Evolutionary conservation across 1,140 invertebrate genomes (phyloP), one percentile per base, ranked within the genome.

Genomic region (Drosophila subpulchrella): DNA sequence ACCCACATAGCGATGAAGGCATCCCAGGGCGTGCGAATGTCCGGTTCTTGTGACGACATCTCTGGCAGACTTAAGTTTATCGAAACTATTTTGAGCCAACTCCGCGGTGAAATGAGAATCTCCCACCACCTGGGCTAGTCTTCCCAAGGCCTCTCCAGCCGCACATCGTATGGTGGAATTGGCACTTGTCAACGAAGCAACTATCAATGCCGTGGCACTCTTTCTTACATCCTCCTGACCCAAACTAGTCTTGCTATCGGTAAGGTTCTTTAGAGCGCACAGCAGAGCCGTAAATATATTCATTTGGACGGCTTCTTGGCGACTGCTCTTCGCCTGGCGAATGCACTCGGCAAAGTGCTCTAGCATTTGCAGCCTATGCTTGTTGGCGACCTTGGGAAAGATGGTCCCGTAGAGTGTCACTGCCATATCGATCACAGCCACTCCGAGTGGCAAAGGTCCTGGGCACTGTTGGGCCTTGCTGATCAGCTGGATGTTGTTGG

Each of bases 291-390:
- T 98, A 90, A 99, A 98, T 50, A 99, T 97, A 92, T 99, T 99
- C 93, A 99, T 97, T 92, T 99, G 98, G 17, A 99, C 96, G 3
- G 98, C 98, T 92, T 99, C 98, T 92, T 98, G 97, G 17, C 97
- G 94, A 2, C 95, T 95, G 8, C 97, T 97, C 92, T 99, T 99
- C 0, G 97, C 97, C 83, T 98, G 97, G 77, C 96, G 95, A 54
- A 99, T 97, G 90, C 98, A 98, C 86, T 99, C 98, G 38, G 95
- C 95, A 89, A 99, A 99, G 91, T 99, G 98, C 63, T 98, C 97
- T 38, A 99, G 93, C 96, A 99, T 98, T 93, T 99, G 98, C 41
- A 98, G 93, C 68, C 98, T 94, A 93, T 99, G 98, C 89, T 99
- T 99, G 85, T 98, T 97, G 4, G 97, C 97, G 6, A 99, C 97